Conservation (phyloP, 1,140 invertebrate genomes). For the Achatina immaculata region DNA sequence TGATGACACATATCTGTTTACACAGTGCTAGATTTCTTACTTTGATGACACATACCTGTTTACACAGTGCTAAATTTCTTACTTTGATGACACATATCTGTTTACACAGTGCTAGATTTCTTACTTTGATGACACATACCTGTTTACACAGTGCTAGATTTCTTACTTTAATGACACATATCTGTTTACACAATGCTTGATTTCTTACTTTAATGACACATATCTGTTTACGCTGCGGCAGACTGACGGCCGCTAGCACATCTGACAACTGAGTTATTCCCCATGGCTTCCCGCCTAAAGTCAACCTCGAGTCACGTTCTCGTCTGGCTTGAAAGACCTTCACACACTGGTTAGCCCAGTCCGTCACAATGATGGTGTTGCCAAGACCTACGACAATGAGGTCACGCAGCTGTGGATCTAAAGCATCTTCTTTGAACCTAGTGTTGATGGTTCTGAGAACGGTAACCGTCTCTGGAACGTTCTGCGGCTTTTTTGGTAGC, state of each 20-base stretch:
- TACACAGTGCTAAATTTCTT: no score
- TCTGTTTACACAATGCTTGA: no score
- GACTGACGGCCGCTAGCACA: constrained; percentile 33
- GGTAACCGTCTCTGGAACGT: background rate
- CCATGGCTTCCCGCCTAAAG: constrained; percentile 41
- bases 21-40: no score
- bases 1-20: no score
- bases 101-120: no score
- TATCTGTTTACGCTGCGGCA: constrained; percentile 39
- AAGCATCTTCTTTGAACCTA: constrained; percentile 36
- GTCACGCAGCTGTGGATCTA: constrained; percentile 32
- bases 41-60: no score
- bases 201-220: constrained; percentile 38
- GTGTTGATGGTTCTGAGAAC: constrained; percentile 26
- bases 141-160: no score
- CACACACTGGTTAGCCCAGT: constrained; percentile 44
- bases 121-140: no score
- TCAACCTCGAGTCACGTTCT: constrained; percentile 31
- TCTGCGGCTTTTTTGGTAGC: background rate
- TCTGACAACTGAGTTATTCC: constrained; percentile 35
- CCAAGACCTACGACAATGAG: constrained; percentile 27
- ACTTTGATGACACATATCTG: no score
- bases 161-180: no score
- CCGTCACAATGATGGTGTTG: constrained; percentile 36
- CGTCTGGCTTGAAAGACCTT: constrained; percentile 36